These are phyloP conservation scores for Betta splendens DNA, from an alignment of 2,797 vertebrate species.

Conservation along the genomic window DNA sequence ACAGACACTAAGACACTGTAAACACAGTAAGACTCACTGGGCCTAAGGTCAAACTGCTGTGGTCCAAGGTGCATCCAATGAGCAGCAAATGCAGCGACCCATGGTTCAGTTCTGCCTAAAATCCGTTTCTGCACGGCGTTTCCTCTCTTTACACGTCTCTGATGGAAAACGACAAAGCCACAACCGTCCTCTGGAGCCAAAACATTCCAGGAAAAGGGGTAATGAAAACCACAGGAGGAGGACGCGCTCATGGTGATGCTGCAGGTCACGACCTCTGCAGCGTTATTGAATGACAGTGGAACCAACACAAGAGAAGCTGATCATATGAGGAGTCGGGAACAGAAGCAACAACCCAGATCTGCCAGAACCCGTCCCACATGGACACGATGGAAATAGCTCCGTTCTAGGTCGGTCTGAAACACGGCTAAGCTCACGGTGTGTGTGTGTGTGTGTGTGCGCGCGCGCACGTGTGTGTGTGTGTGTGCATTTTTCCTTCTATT, in stretches of 20 bases:
- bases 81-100: not conserved
- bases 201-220: not conserved
- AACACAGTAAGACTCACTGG: not conserved
- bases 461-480: slow-evolving; percentile 1
- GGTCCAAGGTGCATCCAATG: too few relatives aligned
- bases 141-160: not conserved
- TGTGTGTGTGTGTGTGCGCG: not conserved
- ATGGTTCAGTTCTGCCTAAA: not conserved
- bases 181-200: not conserved
- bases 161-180: not conserved
- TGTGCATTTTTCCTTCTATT: slow-evolving; percentile 22
- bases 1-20: too few relatives aligned
- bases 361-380: slow-evolving; percentile 57
- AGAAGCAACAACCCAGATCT: slow-evolving; percentile 65
- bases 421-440: slow-evolving; percentile 37
- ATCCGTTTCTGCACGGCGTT: not conserved
- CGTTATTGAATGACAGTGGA: not conserved
- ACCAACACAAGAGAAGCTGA: slow-evolving; percentile 16
- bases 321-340: slow-evolving; percentile 30
- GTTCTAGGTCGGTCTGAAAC: slow-evolving; percentile 64
- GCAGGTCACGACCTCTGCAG: not conserved
- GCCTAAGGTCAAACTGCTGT: not conserved
- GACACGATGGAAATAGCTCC: slow-evolving; percentile 61
- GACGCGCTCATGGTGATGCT: not conserved
- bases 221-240: not conserved